Evolutionary conservation across 2,113 vertebrate genomes (phyloP).

Genomic region (Erythrolamprus reginae): DNA sequence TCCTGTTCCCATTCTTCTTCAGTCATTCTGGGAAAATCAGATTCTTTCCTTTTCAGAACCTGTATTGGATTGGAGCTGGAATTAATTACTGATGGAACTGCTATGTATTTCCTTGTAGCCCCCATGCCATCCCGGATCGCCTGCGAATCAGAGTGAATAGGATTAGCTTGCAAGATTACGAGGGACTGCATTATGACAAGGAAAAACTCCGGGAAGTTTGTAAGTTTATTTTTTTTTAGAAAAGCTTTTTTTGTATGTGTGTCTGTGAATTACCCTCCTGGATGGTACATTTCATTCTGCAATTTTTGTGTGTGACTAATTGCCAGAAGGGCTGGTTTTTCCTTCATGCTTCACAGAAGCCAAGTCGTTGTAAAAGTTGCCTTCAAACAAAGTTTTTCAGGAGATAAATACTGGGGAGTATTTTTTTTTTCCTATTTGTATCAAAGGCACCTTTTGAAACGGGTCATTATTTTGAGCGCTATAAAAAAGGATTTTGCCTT

Average conservation of each 20-base stretch:
- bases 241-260: neutral
- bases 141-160: conserved; percentile 93
- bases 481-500: neutral
- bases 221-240: conserved; percentile 66
- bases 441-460: neutral
- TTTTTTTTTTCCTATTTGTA: neutral
- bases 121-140: conserved; percentile 90
- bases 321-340: neutral
- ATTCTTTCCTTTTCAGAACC: neutral
- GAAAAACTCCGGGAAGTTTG: conserved; percentile 93
- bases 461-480: neutral
- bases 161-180: conserved; percentile 91
- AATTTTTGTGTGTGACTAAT: neutral
- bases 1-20: conserved; percentile 5
- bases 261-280: neutral
- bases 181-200: conserved; percentile 92
- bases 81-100: conserved; percentile 30
- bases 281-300: neutral
- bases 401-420: neutral
- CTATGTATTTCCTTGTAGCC: conserved; percentile 74
- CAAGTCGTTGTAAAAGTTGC: neutral
- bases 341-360: neutral
- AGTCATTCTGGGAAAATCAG: neutral
- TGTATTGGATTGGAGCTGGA: neutral
- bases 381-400: neutral